Conservation (phyloP, 2,888 invertebrate genomes). For the Euplagia quadripunctaria region DNA sequence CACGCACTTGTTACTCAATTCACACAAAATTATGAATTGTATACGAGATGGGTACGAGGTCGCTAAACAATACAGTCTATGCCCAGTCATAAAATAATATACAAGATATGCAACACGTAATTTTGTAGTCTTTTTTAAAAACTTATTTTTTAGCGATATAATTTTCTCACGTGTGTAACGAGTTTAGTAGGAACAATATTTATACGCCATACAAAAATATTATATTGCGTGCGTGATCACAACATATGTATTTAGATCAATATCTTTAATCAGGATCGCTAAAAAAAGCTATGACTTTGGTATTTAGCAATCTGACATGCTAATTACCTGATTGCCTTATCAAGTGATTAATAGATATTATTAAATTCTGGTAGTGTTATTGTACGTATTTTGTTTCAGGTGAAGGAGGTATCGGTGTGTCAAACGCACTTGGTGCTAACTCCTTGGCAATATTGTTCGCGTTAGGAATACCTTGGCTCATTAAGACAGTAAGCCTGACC, state of each 20-base stretch:
- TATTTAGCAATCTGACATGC: not conserved
- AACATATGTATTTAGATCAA: too few relatives aligned
- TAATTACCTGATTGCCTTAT: constrained; percentile 1
- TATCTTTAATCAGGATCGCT: not conserved
- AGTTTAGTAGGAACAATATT: too few relatives aligned
- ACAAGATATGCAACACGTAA: not conserved
- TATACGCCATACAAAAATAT: too few relatives aligned
- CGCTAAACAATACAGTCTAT: not conserved
- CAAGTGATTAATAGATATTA: not conserved
- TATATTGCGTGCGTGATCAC: too few relatives aligned
- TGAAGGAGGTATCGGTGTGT: constrained; percentile 94
- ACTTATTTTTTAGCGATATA: not conserved
- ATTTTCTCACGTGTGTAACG: not conserved
- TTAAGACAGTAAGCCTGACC: constrained; percentile 89
- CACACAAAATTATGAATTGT: not conserved
- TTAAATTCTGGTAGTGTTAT: not conserved
- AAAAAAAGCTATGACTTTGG: not conserved
- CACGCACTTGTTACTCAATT: not conserved
- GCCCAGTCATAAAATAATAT: not conserved
- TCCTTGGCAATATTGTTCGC: constrained; percentile 94
- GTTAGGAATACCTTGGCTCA: constrained; percentile 94
- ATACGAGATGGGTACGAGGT: not conserved
- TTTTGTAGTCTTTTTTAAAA: not conserved
- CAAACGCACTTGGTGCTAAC: constrained; percentile 95
- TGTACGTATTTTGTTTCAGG: constrained; percentile 83